Conservation (phyloP, 2,797 vertebrate species). For the Ctenopoma kingsleyae region DNA sequence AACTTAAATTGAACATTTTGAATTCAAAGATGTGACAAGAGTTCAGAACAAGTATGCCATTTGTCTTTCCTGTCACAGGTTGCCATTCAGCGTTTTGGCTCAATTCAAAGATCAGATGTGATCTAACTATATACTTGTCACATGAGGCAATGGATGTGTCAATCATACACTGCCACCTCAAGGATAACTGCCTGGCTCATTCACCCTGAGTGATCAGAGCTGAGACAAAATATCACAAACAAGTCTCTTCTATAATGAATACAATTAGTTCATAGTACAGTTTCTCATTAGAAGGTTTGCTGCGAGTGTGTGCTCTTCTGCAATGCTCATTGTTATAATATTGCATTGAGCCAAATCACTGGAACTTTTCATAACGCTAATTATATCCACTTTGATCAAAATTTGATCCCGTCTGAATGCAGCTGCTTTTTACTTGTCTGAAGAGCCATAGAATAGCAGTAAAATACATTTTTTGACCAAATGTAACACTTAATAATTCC, state of each 20-base stretch:
- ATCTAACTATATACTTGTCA: slow-evolving; percentile 68
- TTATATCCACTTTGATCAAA: slow-evolving; percentile 3
- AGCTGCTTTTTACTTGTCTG: slow-evolving; percentile 6
- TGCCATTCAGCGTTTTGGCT: slow-evolving; percentile 46
- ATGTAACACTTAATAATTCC: slow-evolving; percentile 39
- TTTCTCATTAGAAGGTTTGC: not conserved
- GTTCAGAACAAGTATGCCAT: slow-evolving; percentile 28
- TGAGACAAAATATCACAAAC: slow-evolving; percentile 37
- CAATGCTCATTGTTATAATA: not conserved
- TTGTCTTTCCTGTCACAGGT: slow-evolving; percentile 62
- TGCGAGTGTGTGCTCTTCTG: slow-evolving; percentile 9
- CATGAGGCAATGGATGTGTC: slow-evolving; percentile 66
- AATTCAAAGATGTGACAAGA: slow-evolving; percentile 40
- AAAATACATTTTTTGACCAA: slow-evolving; percentile 8
- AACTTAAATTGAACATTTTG: slow-evolving; percentile 30
- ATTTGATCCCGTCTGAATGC: not conserved
- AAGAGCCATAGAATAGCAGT: not conserved
- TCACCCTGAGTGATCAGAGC: slow-evolving; percentile 41
- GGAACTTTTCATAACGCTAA: not conserved
- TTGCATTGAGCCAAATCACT: not conserved
- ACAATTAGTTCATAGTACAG: not conserved
- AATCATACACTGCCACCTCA: slow-evolving; percentile 61
- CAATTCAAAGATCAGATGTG: slow-evolving; percentile 54
- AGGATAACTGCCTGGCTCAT: slow-evolving; percentile 52
- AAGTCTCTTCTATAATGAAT: not conserved